Percentiles rank a stretch among this genome's conserved stretches.
phyloP scores from a whole-genome alignment of 2,888 invertebrate genomes.

The Apantesis nais region DNA sequence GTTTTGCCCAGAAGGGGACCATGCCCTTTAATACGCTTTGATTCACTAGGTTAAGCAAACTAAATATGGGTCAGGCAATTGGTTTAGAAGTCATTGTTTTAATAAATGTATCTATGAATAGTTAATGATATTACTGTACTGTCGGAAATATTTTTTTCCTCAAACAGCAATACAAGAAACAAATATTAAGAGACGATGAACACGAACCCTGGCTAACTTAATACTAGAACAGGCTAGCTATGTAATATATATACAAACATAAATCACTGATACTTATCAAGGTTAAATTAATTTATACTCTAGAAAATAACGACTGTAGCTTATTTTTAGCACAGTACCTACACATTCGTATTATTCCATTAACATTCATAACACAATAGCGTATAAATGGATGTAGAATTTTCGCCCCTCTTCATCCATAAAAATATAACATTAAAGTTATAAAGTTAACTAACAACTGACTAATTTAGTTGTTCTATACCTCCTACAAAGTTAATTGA shows the following conservation, averaged over 20 bases:
- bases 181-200: background rate
- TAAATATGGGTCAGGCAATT: conserved; percentile 15
- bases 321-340: background rate
- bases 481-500: background rate
- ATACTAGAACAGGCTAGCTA: too few species aligned
- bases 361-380: background rate
- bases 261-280: too few species aligned
- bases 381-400: background rate
- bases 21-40: conserved; percentile 15
- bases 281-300: too few species aligned
- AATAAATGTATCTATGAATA: background rate
- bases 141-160: background rate
- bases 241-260: too few species aligned
- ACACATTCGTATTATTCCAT: background rate
- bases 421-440: background rate
- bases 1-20: conserved; percentile 12
- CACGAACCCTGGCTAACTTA: too few species aligned
- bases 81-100: background rate
- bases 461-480: background rate
- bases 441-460: background rate
- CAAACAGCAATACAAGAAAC: background rate
- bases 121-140: background rate
- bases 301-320: too few species aligned
- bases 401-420: too few species aligned
- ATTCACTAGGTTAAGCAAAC: conserved; percentile 15